These are phyloP conservation scores for Neocrepidodera transversa DNA, from an alignment of 2,888 invertebrate genomes.

Conservation along the genomic window DNA sequence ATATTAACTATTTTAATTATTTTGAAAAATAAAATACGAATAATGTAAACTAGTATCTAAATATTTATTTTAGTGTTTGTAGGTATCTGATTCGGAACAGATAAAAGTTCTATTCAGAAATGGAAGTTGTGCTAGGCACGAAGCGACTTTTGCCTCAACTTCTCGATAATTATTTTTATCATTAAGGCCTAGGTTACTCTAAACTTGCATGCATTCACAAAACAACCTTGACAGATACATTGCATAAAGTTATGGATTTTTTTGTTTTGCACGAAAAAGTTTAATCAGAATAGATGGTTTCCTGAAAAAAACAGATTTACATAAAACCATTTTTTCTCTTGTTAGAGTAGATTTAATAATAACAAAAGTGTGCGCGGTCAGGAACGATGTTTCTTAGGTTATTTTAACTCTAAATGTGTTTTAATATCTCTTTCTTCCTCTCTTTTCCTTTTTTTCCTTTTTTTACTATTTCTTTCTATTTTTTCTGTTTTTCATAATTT, in stretches of 20 bases:
- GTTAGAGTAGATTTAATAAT: no score
- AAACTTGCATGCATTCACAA: conserved; percentile 26
- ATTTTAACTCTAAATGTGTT: no score
- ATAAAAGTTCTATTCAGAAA: conserved; percentile 21
- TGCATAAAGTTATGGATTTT: conserved; percentile 19
- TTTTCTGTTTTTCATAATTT: no score
- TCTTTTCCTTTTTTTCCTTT: no score
- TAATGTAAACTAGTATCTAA: conserved; percentile 7
- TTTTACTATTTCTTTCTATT: no score
- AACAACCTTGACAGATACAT: conserved; percentile 23
- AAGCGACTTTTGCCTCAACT: conserved; percentile 23
- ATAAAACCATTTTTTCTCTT: no score
- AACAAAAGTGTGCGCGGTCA: no score
- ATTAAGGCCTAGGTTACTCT: conserved; percentile 33
- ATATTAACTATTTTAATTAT: no score
- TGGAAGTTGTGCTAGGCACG: conserved; percentile 36
- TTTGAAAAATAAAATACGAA: no score
- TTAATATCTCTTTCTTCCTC: no score
- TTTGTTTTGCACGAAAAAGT: background rate
- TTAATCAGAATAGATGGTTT: background rate
- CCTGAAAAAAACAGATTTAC: no score
- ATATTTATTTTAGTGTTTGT: conserved; percentile 12
- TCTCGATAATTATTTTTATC: conserved; percentile 36
- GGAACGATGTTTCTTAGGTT: no score
- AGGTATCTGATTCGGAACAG: conserved; percentile 13